Evolutionary conservation across 2,113 vertebrate species (phyloP).

Genomic region (Osmerus eperlanus): DNA sequence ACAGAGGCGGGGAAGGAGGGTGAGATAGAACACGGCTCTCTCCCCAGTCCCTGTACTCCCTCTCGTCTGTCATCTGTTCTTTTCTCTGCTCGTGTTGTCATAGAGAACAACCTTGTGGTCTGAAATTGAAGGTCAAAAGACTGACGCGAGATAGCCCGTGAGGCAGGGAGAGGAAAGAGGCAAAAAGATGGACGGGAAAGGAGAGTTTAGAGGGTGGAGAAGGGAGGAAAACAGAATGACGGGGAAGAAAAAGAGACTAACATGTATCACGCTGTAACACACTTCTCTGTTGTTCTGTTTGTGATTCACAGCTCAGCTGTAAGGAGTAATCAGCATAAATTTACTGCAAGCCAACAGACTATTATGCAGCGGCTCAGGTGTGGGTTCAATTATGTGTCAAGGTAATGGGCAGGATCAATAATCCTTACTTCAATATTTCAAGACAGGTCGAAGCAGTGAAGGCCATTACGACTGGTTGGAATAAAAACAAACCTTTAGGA

Average conservation of each 20-base stretch:
- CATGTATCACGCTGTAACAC: too few species aligned
- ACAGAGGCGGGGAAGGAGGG: background rate
- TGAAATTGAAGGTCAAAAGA: background rate
- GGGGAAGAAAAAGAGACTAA: too few species aligned
- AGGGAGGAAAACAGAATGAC: background rate
- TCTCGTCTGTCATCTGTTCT: background rate
- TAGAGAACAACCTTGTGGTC: constrained; percentile 2
- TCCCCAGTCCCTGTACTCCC: background rate
- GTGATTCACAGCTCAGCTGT: background rate
- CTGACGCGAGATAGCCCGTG: background rate
- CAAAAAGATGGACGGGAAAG: background rate
- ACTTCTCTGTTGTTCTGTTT: background rate
- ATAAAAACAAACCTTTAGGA: background rate
- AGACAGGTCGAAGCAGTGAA: background rate
- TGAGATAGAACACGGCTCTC: background rate
- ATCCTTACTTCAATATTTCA: constrained; percentile 46
- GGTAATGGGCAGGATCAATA: constrained; percentile 56
- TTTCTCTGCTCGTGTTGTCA: constrained; percentile 6
- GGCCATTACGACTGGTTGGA: background rate
- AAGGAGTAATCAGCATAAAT: constrained; percentile 2
- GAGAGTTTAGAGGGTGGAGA: background rate
- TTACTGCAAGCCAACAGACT: constrained; percentile 17
- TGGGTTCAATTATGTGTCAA: constrained; percentile 55
- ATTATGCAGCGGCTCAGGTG: constrained; percentile 40
- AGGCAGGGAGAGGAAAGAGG: constrained; percentile 2